A percentile compares a stretch with the other conserved stretches of the same genome.
These are phyloP conservation scores for Drosophila crucigera DNA, from an alignment of 2,888 invertebrate species.

Conservation along the genomic window DNA sequence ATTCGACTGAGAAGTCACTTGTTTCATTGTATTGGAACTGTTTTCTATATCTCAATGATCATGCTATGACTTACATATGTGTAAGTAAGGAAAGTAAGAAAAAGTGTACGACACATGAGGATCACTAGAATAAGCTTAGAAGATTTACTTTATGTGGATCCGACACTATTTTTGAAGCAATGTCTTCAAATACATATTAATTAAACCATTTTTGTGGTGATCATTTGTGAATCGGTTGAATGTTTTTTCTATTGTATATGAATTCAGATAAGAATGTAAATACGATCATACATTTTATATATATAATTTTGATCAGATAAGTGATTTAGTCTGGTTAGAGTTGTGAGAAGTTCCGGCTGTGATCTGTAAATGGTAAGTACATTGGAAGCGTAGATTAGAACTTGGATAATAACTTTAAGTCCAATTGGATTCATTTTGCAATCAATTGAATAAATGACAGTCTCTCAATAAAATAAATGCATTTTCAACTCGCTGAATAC, in stretches of 20 bases:
- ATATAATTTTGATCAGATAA: not conserved
- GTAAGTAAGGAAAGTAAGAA: not conserved
- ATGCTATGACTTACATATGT: not conserved
- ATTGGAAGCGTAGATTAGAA: not conserved
- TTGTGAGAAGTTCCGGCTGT: not conserved
- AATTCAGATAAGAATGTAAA: not conserved
- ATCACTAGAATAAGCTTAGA: not conserved
- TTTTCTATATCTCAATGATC: not conserved
- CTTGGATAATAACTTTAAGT: not conserved
- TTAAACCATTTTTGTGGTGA: not conserved
- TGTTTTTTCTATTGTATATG: not conserved
- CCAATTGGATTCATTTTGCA: not conserved
- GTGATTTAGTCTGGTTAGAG: not conserved
- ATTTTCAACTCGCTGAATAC: not conserved
- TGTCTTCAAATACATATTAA: not conserved
- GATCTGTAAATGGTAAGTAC: not conserved
- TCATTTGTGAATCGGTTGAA: not conserved
- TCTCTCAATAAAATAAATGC: not conserved
- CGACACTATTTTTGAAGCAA: not conserved
- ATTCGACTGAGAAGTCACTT: slow-evolving; percentile 18
- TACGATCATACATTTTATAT: not conserved
- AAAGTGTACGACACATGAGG: not conserved
- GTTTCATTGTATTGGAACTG: not conserved
- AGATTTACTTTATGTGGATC: not conserved
- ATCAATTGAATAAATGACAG: not conserved